phyloP scores from a whole-genome alignment of 2,888 invertebrate genomes.

The Euplexia lucipara region DNA sequence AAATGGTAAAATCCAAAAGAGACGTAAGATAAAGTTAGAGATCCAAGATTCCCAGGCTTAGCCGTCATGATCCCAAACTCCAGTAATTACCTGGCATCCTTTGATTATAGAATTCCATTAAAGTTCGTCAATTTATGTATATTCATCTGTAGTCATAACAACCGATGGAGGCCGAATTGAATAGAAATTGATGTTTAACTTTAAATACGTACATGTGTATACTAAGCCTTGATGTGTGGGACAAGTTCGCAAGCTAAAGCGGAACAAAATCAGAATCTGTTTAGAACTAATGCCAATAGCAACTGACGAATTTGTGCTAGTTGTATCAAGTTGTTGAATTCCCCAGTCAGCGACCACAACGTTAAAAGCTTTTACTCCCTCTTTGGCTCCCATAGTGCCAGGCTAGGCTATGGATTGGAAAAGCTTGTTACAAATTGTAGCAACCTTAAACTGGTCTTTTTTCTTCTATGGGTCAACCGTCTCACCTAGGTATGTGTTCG shows the following conservation, averaged over 20 bases:
- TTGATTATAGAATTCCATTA: conserved; percentile 53
- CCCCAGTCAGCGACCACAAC: too few species aligned
- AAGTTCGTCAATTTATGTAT: conserved; percentile 59
- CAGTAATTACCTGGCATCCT: conserved; percentile 27
- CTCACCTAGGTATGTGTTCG: too few species aligned
- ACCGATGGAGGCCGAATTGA: conserved; percentile 56
- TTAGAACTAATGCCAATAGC: too few species aligned
- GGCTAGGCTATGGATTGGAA: too few species aligned
- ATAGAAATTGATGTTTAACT: conserved; percentile 70
- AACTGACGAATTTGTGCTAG: too few species aligned
- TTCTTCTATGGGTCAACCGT: too few species aligned
- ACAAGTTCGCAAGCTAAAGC: conserved; percentile 23
- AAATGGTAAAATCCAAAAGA: too few species aligned
- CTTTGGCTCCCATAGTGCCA: too few species aligned
- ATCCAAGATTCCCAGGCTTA: neutral
- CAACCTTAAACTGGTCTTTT: too few species aligned
- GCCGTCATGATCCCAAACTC: conserved; percentile 1
- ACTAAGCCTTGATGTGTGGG: conserved; percentile 35
- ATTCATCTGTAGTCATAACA: conserved; percentile 58
- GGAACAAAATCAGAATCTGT: neutral
- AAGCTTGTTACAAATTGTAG: too few species aligned
- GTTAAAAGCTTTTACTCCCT: too few species aligned
- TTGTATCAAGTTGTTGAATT: too few species aligned
- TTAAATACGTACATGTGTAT: conserved; percentile 63
- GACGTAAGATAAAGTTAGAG: neutral